phyloP scores from a whole-genome alignment of 2,113 vertebrate genomes.

The Acrocephalus kingi region DNA sequence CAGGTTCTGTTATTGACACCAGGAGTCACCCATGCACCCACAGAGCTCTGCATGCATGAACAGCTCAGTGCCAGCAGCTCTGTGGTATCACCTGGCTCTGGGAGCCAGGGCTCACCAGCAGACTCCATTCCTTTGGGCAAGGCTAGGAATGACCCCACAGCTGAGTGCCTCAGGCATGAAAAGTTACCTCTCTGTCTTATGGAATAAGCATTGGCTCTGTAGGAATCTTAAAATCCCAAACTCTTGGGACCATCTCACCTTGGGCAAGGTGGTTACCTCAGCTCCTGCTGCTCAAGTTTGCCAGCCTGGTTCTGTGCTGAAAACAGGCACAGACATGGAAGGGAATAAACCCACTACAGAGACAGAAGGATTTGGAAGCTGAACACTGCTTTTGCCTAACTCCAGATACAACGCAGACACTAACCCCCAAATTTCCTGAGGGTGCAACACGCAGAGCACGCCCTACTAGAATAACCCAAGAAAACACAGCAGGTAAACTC shows the following conservation, averaged over 20 bases:
- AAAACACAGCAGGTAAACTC: neutral
- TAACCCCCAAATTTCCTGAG: neutral
- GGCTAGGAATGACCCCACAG: neutral
- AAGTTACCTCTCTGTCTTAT: neutral
- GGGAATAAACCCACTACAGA: neutral
- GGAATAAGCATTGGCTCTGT: neutral
- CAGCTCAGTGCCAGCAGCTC: neutral
- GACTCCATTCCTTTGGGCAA: neutral
- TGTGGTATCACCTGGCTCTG: neutral
- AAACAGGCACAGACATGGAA: neutral
- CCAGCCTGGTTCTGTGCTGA: slow-evolving; percentile 34
- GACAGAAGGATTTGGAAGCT: neutral
- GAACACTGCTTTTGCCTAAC: neutral
- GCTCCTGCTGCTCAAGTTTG: slow-evolving; percentile 68
- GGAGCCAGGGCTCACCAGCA: neutral
- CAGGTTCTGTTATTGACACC: neutral
- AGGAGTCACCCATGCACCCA: neutral
- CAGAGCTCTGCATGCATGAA: neutral
- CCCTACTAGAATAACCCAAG: neutral
- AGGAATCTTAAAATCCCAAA: slow-evolving; percentile 13
- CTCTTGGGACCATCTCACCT: slow-evolving; percentile 48
- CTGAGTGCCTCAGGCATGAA: neutral
- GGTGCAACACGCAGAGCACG: neutral
- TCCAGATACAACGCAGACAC: neutral
- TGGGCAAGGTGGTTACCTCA: slow-evolving; percentile 65